Conservation (phyloP, 1,140 invertebrate species). For the Ips nitidus region DNA sequence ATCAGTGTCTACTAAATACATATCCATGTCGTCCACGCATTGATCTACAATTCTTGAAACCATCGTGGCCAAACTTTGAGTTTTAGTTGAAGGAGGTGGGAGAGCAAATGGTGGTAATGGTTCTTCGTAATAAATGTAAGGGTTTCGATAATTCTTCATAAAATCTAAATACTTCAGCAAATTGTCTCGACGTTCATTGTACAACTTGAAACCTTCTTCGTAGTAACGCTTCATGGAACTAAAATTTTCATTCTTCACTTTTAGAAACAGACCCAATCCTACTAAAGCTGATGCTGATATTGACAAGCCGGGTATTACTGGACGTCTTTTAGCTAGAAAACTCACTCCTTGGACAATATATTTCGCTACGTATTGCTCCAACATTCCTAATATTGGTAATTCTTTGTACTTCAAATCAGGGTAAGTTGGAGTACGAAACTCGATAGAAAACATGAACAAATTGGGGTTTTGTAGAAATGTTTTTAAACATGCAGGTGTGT, state of each 20-base stretch:
- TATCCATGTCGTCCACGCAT: slow-evolving; percentile 31
- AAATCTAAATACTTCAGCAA: slow-evolving; percentile 52
- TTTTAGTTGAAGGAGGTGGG: slow-evolving; percentile 24
- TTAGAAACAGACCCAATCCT: slow-evolving; percentile 58
- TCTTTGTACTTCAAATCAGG: slow-evolving; percentile 51
- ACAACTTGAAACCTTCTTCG: slow-evolving; percentile 48
- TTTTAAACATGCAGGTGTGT: slow-evolving; percentile 53
- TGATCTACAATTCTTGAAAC: slow-evolving; percentile 34
- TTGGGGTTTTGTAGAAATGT: slow-evolving; percentile 55
- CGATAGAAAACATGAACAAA: slow-evolving; percentile 51
- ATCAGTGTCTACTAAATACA: slow-evolving; percentile 13
- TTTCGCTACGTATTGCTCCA: slow-evolving; percentile 59
- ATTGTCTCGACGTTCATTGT: slow-evolving; percentile 50
- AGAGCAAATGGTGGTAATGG: slow-evolving; percentile 40
- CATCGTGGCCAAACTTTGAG: slow-evolving; percentile 29
- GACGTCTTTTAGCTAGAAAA: slow-evolving; percentile 54
- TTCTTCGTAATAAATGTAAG: slow-evolving; percentile 49
- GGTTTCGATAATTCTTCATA: slow-evolving; percentile 55
- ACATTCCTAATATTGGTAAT: slow-evolving; percentile 58
- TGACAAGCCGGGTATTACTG: slow-evolving; percentile 59
- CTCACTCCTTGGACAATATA: slow-evolving; percentile 56
- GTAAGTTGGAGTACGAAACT: slow-evolving; percentile 52
- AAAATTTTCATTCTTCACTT: slow-evolving; percentile 54
- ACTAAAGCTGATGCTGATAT: slow-evolving; percentile 55
- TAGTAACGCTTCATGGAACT: slow-evolving; percentile 48